Percentiles rank a stretch among this genome's conserved stretches.
Conservation (phyloP, 2,797 vertebrate genomes). For the Sphenodon punctatus region DNA sequence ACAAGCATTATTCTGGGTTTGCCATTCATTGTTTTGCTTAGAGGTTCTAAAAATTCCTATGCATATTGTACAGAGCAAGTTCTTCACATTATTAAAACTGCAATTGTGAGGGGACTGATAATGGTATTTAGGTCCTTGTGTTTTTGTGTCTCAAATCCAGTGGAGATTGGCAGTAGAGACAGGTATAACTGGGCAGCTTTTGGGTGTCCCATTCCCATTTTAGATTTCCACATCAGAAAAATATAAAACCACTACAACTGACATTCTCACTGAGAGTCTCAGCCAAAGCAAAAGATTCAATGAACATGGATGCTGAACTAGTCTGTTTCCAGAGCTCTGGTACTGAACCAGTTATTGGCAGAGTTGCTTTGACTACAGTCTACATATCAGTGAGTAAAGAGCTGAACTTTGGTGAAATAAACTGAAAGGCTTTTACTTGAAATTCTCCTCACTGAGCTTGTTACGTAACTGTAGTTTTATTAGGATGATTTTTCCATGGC, state of each 20-base stretch:
- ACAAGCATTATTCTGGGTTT: constrained; percentile 32
- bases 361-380: constrained; percentile 5
- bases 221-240: neutral
- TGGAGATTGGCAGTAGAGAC: constrained; percentile 40
- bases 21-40: constrained; percentile 48
- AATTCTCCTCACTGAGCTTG: neutral
- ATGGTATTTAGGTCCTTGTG: too few species aligned
- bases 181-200: constrained; percentile 45
- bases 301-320: neutral
- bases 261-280: neutral
- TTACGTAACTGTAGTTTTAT: neutral
- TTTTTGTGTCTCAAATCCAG: constrained; percentile 42
- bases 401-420: constrained; percentile 16
- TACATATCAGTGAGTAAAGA: constrained; percentile 4
- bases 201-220: constrained; percentile 26
- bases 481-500: neutral
- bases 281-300: neutral
- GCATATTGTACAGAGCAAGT: constrained; percentile 56
- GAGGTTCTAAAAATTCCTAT: constrained; percentile 54
- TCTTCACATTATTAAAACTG: constrained; percentile 55
- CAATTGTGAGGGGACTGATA: constrained; percentile 55
- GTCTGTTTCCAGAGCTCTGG: constrained; percentile 4
- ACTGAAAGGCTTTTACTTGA: constrained; percentile 11
- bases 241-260: neutral
- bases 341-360: constrained; percentile 7